Evolutionary conservation across 2,113 vertebrate genomes (phyloP).

Genomic region (Pogonocichla stellata): DNA sequence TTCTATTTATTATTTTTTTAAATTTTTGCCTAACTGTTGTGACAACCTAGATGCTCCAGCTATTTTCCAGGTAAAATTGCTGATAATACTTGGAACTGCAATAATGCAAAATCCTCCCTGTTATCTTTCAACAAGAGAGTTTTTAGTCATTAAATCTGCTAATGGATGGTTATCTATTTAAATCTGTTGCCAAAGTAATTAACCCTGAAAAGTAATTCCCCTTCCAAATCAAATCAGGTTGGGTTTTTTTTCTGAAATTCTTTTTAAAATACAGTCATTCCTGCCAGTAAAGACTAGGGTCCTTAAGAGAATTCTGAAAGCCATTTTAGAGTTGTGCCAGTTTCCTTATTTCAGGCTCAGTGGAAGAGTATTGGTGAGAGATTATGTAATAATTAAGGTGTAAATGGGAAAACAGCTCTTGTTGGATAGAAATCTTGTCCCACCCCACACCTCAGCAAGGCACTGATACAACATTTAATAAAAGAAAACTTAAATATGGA

Average conservation of each 20-base stretch:
- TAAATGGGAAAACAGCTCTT: not conserved
- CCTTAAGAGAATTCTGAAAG: not conserved
- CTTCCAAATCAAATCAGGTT: not conserved
- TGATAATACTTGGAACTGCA: not conserved
- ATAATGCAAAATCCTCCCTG: not conserved
- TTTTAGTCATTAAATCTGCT: not conserved
- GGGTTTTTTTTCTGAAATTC: not conserved
- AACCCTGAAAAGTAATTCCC: conserved; percentile 9
- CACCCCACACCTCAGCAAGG: not conserved
- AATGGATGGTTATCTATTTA: not conserved
- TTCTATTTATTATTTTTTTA: too few species aligned
- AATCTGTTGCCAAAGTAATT: conserved; percentile 30
- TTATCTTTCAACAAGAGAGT: not conserved
- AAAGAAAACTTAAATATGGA: not conserved
- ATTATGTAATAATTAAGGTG: not conserved
- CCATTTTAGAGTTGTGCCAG: not conserved
- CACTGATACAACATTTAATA: not conserved
- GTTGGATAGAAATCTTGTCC: not conserved
- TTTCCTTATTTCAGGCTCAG: not conserved
- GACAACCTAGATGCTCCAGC: not conserved
- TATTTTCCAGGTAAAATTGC: not conserved
- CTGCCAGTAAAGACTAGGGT: not conserved
- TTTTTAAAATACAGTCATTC: not conserved
- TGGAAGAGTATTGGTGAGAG: not conserved
- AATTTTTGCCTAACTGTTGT: not conserved